Evolutionary conservation across 64 coral and sea anemone species (phyloP), one percentile per base, ranked within the genome.

Genomic region (Montipora capricornis): DNA sequence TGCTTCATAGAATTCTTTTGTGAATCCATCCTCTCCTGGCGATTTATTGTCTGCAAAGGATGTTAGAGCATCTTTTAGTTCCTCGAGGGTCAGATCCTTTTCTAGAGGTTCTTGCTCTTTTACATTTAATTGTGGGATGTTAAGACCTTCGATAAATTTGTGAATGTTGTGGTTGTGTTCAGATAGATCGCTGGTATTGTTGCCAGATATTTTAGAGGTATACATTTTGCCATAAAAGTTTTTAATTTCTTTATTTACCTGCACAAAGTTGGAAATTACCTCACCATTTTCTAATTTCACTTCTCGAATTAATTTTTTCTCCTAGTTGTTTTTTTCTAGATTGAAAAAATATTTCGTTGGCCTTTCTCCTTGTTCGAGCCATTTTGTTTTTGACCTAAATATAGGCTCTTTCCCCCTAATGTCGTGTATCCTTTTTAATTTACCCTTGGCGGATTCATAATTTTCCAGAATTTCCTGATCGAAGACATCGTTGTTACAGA

Each of bases 281-380:
- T 37, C 37, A 37, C 37, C 37, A 29, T 83, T 37, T 26, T 83
- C 20, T 29, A 64, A 60, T 29, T 11, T 2, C 10, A 59, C 52
- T 83, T 83, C 62, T 12, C 55, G 60, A 15, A 83, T 83, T 16
- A 20, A 12, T 22, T 79, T 79, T 48, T 52, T 46, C 19, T 79
- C 11, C 13, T 48, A 52, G 14, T 79, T 46, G 4, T 22, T 15
- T 79, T 52, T 79, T 79, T 79, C 77, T 22, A 79, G 49, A 16
- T 79, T 79, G 49, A 79, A 52, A 16, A 79, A 79, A 79, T 47
- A 82, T 4, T 62, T 82, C 26, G 80, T 82, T 26, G 49, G 53
- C 7, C 62, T 19, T 19, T 83, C 81, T 10, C 52, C 81, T 11
- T 64, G 60, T 83, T 83, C 81, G 22, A 64, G 10, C 81, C 51